Base-by-base conservation (phyloP, 1,140 invertebrate genomes). In the Brachionus asplanchnoidis region DNA sequence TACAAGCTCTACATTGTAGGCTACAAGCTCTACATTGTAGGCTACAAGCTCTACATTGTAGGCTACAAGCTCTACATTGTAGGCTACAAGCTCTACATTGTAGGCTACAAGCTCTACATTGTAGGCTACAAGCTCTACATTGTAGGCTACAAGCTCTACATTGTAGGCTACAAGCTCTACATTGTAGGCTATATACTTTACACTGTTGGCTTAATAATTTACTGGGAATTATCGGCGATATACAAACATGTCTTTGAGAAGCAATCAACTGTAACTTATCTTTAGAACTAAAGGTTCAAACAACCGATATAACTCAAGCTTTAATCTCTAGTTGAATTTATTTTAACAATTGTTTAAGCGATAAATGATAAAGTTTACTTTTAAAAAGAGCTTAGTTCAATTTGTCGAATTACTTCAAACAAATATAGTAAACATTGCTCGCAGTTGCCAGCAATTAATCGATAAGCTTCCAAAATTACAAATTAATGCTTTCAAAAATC, bases 251-350 rank as follows among this genome's bases (percentile, higher is more conserved):
- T 75, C 40, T 75, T 50, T 50, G 40, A 50, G 20, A 77, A 50
- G n/a, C 42, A 77, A 50, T 77, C 73, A 77, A 77, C 73, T 77
- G 46, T 20, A 77, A 77, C 73, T 77, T 77, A 77, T 77, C 73
- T 77, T 26, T 46, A 77, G 26, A 77, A 14, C 40, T 77, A 28
- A 46, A 20, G 42, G 44, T 77, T 46, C 42, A 50, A 26, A 77
- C 40, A 50, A 7, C 68, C 32, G 36, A 40, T 73, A 17, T 17
- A 44, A 73, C 68, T 73, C 68, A 73, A 36, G 32, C 68, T 40
- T 73, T 73, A 73, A 73, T 73, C 68, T 42, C 40, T 73, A 60
- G 53, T 73, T 73, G 28, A 42, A 73, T 32, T 3, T 9, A 32
- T 68, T 68, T 32, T 68, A 73, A 73, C 68, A 73, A 73, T 73